Evolutionary conservation across 2,113 vertebrate genomes (phyloP).

Genomic region (Isichthys henryi): DNA sequence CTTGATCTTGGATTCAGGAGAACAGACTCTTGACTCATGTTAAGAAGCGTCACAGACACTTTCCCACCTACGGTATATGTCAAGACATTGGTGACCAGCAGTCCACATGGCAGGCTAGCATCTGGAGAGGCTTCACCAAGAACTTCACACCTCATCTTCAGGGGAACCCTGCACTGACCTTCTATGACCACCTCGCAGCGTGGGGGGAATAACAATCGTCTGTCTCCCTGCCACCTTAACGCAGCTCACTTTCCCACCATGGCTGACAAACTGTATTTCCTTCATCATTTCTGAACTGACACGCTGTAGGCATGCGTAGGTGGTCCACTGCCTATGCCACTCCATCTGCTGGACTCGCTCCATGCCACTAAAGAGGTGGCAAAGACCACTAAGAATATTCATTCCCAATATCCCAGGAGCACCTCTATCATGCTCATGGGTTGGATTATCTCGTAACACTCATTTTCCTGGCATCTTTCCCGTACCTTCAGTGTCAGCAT

Average conservation of each 20-base stretch:
- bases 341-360: background rate
- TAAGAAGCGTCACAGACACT: background rate
- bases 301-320: background rate
- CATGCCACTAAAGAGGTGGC: background rate
- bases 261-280: background rate
- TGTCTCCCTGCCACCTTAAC: background rate
- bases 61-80: background rate
- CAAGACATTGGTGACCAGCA: background rate
- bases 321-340: background rate
- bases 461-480: background rate
- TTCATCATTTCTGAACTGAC: background rate
- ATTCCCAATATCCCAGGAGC: background rate
- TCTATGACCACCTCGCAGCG: background rate
- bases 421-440: background rate
- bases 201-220: background rate
- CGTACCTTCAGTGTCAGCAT: background rate
- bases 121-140: background rate
- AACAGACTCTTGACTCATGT: background rate
- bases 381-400: background rate
- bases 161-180: background rate
- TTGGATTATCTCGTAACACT: background rate
- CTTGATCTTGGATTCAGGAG: background rate
- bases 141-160: background rate
- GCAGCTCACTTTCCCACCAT: background rate
- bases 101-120: background rate